Conservation (phyloP, 2,113 vertebrate genomes). For the Montifringilla adamsi region DNA sequence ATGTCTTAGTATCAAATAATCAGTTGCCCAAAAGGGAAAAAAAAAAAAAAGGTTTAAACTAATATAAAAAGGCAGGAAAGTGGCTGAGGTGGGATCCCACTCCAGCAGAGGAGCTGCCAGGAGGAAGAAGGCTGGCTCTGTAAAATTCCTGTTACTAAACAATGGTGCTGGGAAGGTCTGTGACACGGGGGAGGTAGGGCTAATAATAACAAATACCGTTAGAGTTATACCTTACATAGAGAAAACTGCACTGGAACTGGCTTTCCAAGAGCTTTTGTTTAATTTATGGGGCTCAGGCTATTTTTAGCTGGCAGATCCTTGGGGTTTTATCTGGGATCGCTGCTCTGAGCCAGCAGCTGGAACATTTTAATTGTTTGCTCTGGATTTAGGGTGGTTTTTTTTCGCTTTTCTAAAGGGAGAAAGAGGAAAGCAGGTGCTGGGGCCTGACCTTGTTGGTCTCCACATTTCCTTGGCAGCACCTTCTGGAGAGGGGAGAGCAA, state of each 20-base stretch:
- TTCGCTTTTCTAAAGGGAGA: not conserved
- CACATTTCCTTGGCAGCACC: not conserved
- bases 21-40: not conserved
- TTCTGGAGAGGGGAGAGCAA: fast-evolving
- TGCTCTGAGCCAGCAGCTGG: conserved; percentile 31
- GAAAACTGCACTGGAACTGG: not conserved
- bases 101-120: not conserved
- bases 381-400: not conserved
- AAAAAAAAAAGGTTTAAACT: not conserved
- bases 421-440: not conserved
- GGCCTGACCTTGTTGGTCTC: not conserved
- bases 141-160: conserved; percentile 1
- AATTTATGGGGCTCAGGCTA: conserved; percentile 69
- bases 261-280: conserved; percentile 65
- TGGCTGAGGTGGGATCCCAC: not conserved
- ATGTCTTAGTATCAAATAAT: not conserved
- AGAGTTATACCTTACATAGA: conserved; percentile 34
- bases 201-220: not conserved
- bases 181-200: not conserved
- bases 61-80: not conserved
- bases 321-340: conserved; percentile 30
- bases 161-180: not conserved
- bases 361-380: conserved; percentile 37
- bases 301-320: conserved; percentile 70
- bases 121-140: not conserved